phyloP scores from a whole-genome alignment of 2,797 vertebrate genomes.

The Brachymystax lenok region DNA sequence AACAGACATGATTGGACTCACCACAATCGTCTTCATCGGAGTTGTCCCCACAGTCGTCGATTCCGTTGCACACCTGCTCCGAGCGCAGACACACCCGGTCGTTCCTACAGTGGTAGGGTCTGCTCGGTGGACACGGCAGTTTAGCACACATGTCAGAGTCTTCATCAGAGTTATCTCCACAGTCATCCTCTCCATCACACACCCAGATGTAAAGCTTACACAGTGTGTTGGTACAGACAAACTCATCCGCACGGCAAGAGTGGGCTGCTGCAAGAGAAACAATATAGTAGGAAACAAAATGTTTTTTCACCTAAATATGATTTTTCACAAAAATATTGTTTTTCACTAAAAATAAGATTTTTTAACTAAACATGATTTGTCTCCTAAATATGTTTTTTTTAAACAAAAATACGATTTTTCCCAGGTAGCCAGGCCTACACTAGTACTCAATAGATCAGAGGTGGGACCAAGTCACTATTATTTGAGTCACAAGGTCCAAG shows the following conservation, averaged over 20 bases:
- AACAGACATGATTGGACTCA: constrained; percentile 35
- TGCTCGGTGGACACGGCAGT: constrained; percentile 80
- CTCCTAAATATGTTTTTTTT: too few species aligned
- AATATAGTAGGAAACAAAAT: constrained; percentile 9
- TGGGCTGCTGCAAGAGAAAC: constrained; percentile 66
- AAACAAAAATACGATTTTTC: too few species aligned
- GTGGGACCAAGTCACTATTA: too few species aligned
- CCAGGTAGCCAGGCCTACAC: too few species aligned
- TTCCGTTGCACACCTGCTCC: constrained; percentile 80
- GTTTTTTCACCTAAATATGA: not conserved
- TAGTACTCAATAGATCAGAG: too few species aligned
- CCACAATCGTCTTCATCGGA: constrained; percentile 84
- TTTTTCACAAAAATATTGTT: not conserved
- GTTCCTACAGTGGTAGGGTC: constrained; percentile 81
- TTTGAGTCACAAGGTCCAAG: too few species aligned
- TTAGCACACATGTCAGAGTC: constrained; percentile 81
- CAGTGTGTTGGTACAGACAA: constrained; percentile 86
- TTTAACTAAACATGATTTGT: too few species aligned
- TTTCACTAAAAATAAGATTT: too few species aligned
- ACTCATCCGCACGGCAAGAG: constrained; percentile 82
- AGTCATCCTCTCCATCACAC: constrained; percentile 88
- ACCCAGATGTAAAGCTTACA: constrained; percentile 85
- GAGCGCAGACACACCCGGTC: constrained; percentile 78
- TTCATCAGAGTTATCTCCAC: constrained; percentile 89
- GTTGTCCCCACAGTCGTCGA: constrained; percentile 84